These are phyloP conservation scores for Hydropsyche tenuis DNA, from an alignment of 1,140 invertebrate genomes.

Conservation along the genomic window DNA sequence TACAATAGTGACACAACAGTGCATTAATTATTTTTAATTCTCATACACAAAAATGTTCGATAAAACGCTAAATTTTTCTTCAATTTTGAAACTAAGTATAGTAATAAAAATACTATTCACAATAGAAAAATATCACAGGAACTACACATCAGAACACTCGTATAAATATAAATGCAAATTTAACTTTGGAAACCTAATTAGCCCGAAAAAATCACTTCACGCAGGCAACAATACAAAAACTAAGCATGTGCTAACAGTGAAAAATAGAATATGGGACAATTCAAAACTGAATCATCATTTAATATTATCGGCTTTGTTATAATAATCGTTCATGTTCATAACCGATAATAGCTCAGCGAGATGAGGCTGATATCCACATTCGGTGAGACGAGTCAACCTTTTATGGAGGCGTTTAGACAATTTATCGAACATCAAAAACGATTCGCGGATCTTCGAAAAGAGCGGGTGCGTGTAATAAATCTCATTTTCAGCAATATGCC, in stretches of 20 bases:
- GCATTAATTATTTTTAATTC: too few species aligned
- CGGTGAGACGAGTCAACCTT: constrained; percentile 57
- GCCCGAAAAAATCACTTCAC: too few species aligned
- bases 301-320: constrained; percentile 40
- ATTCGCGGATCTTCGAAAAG: constrained; percentile 56
- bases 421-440: constrained; percentile 59
- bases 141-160: too few species aligned
- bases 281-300: constrained; percentile 21
- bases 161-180: too few species aligned
- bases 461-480: constrained; percentile 56
- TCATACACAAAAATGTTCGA: too few species aligned
- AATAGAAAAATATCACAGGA: too few species aligned
- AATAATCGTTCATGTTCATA: constrained; percentile 60
- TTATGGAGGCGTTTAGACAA: constrained; percentile 59
- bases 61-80: too few species aligned
- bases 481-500: constrained; percentile 57
- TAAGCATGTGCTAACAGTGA: background rate
- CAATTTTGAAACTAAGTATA: too few species aligned
- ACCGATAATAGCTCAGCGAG: constrained; percentile 58
- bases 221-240: too few species aligned
- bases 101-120: too few species aligned
- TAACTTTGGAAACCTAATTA: too few species aligned
- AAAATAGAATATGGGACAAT: background rate
- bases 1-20: too few species aligned
- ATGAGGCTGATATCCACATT: constrained; percentile 61